Evolutionary conservation across 2,888 invertebrate genomes (phyloP).

Genomic region (Leucophenga montana): DNA sequence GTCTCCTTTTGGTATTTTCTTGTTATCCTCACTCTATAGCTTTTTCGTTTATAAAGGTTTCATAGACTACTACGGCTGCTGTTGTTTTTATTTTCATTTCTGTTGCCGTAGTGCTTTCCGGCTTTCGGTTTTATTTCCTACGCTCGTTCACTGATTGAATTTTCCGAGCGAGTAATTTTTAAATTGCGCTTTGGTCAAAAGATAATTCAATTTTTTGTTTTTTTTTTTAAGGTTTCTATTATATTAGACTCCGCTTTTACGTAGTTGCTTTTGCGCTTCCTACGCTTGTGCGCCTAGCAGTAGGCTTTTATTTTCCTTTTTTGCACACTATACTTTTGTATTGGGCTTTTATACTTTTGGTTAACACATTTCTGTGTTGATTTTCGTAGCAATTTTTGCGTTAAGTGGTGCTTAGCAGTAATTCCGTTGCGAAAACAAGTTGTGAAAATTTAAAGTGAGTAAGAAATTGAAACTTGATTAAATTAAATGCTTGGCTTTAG

Average conservation of each 20-base stretch:
- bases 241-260: conserved; percentile 25
- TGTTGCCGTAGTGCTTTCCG: conserved; percentile 41
- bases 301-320: not conserved
- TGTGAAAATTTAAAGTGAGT: no score
- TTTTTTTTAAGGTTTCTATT: conserved; percentile 58
- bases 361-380: conserved; percentile 15
- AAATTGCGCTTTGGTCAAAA: conserved; percentile 62
- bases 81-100: conserved; percentile 40
- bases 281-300: not conserved
- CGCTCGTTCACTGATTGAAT: conserved; percentile 57
- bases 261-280: not conserved
- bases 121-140: conserved; percentile 27
- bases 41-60: not conserved
- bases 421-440: not conserved
- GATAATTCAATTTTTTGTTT: conserved; percentile 59
- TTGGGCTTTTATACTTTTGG: conserved; percentile 6
- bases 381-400: conserved; percentile 18
- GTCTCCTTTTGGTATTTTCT: conserved; percentile 48
- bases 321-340: not conserved
- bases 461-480: no score
- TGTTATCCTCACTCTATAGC: conserved; percentile 48
- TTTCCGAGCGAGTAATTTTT: conserved; percentile 66
- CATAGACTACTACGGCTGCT: conserved; percentile 17
- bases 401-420: conserved; percentile 16
- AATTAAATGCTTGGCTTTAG: no score